Evolutionary conservation across 2,888 invertebrate species (phyloP), one percentile per base, ranked within the genome.

Genomic region (Dascillus cervinus): DNA sequence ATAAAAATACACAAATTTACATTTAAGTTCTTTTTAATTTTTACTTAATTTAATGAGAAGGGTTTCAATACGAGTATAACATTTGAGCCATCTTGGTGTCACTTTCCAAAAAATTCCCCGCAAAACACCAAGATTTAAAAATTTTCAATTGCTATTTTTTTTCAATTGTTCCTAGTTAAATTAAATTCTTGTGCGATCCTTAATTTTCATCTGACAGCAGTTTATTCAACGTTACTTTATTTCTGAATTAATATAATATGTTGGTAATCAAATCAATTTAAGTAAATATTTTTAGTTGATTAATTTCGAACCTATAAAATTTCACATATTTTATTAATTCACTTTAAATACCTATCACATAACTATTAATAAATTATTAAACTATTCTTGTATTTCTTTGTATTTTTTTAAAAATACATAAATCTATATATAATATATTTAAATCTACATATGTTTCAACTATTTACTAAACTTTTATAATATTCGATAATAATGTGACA

Each of bases 371-470:
- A 55, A 53, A 49, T 56, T 49, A 56, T 48, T 51, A 53, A 55
- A 54, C 57, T 61, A 59, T 55, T 49, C 56, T n/a, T n/a, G n/a
- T n/a, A n/a, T n/a, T n/a, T n/a, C n/a, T n/a, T n/a, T 55, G 58
- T 59, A 58, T 58, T 58, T 54, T 41, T 50, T 57, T 53, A 49
- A 56, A 61, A 60, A 61, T 62, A 60, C 59, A 58, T 55, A 50
- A 52, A 50, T 52, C 41, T 55, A 50, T 57, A 57, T 57, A 54
- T n/a, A n/a, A n/a, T n/a, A n/a, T n/a, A n/a, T 56, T 39, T 62
- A 62, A 60, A 60, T 48, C 62, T 64, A 64, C 58, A 43, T 59
- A 62, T 55, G 59, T 58, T 50, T 62, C 58, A 61, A 61, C 62
- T 64, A 63, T 63, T 50, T 38, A 51, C 58, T 62, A 60, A 56